These are phyloP conservation scores for Boulengeromyrus knoepffleri DNA, from an alignment of 2,113 vertebrate species.

Conservation along the genomic window DNA sequence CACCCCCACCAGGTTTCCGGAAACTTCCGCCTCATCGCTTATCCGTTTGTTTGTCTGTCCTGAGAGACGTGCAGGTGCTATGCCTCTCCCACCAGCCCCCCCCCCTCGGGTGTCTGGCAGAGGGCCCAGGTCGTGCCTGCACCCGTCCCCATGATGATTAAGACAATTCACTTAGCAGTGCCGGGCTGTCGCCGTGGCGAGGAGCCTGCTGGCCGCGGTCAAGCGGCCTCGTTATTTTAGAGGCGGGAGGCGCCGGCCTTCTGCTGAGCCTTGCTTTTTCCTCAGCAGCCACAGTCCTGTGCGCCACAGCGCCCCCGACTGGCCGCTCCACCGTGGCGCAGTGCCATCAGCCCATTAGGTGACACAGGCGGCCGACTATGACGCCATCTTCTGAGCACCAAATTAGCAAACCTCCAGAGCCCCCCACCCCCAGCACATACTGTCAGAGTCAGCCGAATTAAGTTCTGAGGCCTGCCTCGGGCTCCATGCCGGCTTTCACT, in stretches of 20 bases:
- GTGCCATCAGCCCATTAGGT: not conserved
- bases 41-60: not conserved
- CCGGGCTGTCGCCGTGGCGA: slow-evolving; percentile 27
- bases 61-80: not conserved
- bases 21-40: not conserved
- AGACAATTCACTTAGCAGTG: slow-evolving; percentile 33
- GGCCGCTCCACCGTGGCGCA: not conserved
- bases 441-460: not conserved
- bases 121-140: not conserved
- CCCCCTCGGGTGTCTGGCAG: not conserved
- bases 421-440: not conserved
- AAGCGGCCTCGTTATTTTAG: slow-evolving; percentile 18
- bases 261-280: not conserved
- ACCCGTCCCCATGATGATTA: slow-evolving; percentile 14
- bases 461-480: not conserved
- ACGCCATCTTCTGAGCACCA: not conserved
- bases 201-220: slow-evolving; percentile 27
- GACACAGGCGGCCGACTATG: no score
- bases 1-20: no score
- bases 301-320: not conserved
- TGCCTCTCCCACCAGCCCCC: not conserved
- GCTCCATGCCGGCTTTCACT: not conserved
- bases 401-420: not conserved
- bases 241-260: not conserved
- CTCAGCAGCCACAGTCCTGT: not conserved